Evolutionary conservation across 23 tunicate genomes (phyloP).

Genomic region (Halocynthia roretzi): DNA sequence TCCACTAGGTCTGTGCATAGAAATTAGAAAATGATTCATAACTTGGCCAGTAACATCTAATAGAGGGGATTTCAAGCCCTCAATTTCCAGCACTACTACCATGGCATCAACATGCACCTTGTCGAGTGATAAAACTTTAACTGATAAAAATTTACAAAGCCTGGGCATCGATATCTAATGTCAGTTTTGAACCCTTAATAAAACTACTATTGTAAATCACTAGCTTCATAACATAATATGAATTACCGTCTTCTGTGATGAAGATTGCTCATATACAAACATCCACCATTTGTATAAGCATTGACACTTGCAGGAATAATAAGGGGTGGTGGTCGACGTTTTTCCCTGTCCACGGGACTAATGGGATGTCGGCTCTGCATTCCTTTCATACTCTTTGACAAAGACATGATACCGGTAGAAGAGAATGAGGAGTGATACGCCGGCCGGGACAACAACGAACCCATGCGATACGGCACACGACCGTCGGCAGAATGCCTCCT

Average conservation of each 20-base stretch:
- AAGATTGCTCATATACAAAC: conserved; percentile 61
- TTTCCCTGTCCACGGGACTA: conserved; percentile 19
- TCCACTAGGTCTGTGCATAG: conserved; percentile 63
- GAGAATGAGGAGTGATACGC: conserved; percentile 1
- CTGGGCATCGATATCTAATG: no score
- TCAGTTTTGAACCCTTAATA: no score
- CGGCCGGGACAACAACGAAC: conserved; percentile 7
- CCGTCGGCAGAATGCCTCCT: conserved; percentile 73
- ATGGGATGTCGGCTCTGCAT: not conserved
- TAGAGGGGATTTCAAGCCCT: no score
- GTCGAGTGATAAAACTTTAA: no score
- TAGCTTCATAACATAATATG: not conserved
- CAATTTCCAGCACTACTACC: no score
- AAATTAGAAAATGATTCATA: no score
- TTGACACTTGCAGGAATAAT: conserved; percentile 81
- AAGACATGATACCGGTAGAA: not conserved
- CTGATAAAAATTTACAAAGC: no score
- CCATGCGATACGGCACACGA: conserved; percentile 31
- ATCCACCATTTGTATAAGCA: conserved; percentile 32
- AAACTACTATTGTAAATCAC: no score
- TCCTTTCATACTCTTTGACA: not conserved
- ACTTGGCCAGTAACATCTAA: no score
- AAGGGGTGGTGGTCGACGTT: conserved; percentile 82
- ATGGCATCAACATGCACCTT: no score
- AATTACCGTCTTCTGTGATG: conserved; percentile 66